Percentiles rank a stretch among this genome's conserved stretches.
These are phyloP conservation scores for Diabrotica virgifera DNA, from an alignment of 1,140 invertebrate species.

Conservation along the genomic window DNA sequence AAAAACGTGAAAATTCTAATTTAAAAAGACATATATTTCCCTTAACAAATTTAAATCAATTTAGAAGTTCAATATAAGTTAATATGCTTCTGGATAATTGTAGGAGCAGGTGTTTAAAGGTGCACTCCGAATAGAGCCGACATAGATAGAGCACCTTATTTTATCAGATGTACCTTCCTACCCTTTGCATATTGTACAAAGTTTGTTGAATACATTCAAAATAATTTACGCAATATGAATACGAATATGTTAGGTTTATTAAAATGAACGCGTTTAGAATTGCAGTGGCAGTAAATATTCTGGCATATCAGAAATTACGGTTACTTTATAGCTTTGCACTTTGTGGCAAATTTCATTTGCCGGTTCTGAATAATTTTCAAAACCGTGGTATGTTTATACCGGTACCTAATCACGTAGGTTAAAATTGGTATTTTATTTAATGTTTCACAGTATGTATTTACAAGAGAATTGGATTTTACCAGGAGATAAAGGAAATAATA, in stretches of 20 bases:
- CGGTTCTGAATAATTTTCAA: slow-evolving; percentile 17
- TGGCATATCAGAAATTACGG: slow-evolving; percentile 46
- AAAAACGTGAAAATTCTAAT: too few relatives aligned
- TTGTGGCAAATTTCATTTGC: slow-evolving; percentile 40
- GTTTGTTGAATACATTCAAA: slow-evolving; percentile 47
- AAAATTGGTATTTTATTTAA: too few relatives aligned
- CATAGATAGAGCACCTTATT: slow-evolving; percentile 37
- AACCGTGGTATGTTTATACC: too few relatives aligned
- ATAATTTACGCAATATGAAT: slow-evolving; percentile 50
- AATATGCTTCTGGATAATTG: not conserved
- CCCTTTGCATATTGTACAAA: slow-evolving; percentile 42
- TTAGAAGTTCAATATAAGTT: too few relatives aligned
- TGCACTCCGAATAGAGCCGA: slow-evolving; percentile 9
- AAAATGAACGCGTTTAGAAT: slow-evolving; percentile 43
- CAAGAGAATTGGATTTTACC: too few relatives aligned
- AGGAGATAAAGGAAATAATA: too few relatives aligned
- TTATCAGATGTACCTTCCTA: slow-evolving; percentile 42
- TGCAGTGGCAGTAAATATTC: slow-evolving; percentile 43
- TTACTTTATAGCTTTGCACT: slow-evolving; percentile 46
- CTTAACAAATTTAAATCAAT: too few relatives aligned
- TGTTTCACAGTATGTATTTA: too few relatives aligned
- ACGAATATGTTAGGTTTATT: slow-evolving; percentile 45
- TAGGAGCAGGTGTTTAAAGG: slow-evolving; percentile 13
- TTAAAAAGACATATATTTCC: too few relatives aligned
- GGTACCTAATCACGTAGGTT: too few relatives aligned